These are phyloP conservation scores for Wasmannia auropunctata DNA, from an alignment of 1,140 invertebrate genomes.

Conservation along the genomic window DNA sequence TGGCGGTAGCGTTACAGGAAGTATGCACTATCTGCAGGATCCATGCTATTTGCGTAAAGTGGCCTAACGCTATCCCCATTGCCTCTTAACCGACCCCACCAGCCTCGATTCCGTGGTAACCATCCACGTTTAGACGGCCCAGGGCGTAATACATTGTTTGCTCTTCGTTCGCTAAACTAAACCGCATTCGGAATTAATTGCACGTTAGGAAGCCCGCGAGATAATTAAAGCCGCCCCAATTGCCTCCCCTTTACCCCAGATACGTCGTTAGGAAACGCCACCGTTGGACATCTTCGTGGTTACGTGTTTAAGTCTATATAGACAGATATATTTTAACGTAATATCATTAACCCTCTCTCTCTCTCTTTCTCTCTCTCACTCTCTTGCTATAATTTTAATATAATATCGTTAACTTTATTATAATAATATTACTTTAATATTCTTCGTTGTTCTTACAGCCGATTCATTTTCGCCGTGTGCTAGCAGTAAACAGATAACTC, in stretches of 20 bases:
- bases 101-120: constrained; percentile 70
- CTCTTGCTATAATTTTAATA: neutral
- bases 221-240: constrained; percentile 80
- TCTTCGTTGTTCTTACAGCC: neutral
- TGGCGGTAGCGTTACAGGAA: constrained; percentile 66
- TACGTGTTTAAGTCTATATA: constrained; percentile 8
- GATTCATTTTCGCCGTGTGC: neutral
- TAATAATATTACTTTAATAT: too few relatives aligned
- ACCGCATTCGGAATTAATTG: constrained; percentile 82
- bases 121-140: constrained; percentile 78
- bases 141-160: constrained; percentile 80
- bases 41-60: constrained; percentile 80
- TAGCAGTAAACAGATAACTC: too few relatives aligned
- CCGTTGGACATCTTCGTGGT: constrained; percentile 58
- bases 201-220: constrained; percentile 79
- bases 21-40: constrained; percentile 78
- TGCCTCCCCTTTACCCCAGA: constrained; percentile 45
- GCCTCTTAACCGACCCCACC: constrained; percentile 42
- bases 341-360: neutral
- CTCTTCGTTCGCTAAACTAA: constrained; percentile 81
- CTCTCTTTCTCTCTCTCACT: too few relatives aligned
- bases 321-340: neutral
- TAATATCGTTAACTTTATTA: neutral
- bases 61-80: constrained; percentile 69
- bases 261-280: constrained; percentile 45